phyloP scores from a whole-genome alignment of 2,113 vertebrate species.

The Phodopus roborovskii region DNA sequence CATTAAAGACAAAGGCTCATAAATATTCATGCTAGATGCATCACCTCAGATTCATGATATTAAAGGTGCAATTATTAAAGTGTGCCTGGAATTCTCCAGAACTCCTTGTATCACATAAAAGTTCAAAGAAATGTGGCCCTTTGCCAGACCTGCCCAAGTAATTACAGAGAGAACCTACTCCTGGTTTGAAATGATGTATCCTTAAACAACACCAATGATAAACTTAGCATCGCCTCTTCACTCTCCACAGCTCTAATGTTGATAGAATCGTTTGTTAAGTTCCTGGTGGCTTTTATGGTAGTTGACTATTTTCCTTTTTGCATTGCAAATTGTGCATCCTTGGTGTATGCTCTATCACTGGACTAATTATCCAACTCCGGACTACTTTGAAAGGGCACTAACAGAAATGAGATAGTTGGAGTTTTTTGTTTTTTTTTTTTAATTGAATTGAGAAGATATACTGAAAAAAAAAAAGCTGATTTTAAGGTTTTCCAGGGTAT shows the following conservation, averaged over 20 bases:
- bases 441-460: background rate
- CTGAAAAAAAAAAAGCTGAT: background rate
- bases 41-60: conserved; percentile 51
- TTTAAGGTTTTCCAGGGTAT: conserved; percentile 19
- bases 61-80: conserved; percentile 54
- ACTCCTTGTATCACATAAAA: background rate
- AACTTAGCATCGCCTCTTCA: background rate
- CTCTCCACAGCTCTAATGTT: background rate
- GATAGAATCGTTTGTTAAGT: background rate
- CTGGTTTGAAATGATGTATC: background rate
- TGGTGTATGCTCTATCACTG: background rate
- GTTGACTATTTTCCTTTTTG: background rate
- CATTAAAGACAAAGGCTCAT: conserved; percentile 58
- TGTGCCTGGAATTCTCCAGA: conserved; percentile 49
- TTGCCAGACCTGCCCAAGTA: background rate
- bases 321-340: background rate
- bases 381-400: background rate
- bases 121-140: background rate
- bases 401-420: background rate
- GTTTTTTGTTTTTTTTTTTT: no score
- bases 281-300: background rate
- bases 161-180: background rate
- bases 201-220: background rate
- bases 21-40: conserved; percentile 43
- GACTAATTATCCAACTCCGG: background rate